Evolutionary conservation across 1,140 invertebrate species (phyloP).

Genomic region (Forficula auricularia): DNA sequence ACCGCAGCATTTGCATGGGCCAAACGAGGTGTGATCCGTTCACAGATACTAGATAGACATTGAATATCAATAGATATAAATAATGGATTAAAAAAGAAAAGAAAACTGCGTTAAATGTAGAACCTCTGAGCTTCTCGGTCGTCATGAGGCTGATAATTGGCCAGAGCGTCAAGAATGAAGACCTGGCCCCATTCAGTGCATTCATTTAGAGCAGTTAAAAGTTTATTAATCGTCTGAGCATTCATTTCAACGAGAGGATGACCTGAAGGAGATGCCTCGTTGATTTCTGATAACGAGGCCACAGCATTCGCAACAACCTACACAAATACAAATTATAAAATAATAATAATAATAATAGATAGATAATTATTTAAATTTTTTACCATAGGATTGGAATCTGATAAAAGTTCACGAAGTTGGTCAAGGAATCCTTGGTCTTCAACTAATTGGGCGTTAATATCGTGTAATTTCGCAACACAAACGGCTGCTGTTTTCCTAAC

Average conservation of each 20-base stretch:
- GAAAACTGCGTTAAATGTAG: no score
- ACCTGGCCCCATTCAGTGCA: constrained; percentile 99
- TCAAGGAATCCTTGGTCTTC: constrained; percentile 98
- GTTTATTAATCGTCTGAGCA: constrained; percentile 92
- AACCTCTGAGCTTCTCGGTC: constrained; percentile 95
- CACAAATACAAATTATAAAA: constrained; percentile 3
- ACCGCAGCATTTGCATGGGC: constrained; percentile 99
- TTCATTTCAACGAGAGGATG: constrained; percentile 92
- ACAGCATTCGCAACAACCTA: constrained; percentile 97
- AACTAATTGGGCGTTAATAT: constrained; percentile 93
- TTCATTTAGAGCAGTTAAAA: constrained; percentile 95
- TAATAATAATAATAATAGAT: no score
- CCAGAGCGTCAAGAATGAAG: constrained; percentile 94
- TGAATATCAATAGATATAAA: no score
- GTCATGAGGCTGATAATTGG: constrained; percentile 94
- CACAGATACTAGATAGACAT: constrained; percentile 84
- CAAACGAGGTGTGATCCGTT: constrained; percentile 89
- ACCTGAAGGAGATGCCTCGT: constrained; percentile 86
- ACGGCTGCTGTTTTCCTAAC: constrained; percentile 98
- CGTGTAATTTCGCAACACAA: constrained; percentile 97
- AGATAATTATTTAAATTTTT: no score
- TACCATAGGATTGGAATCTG: constrained; percentile 99
- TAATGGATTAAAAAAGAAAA: no score
- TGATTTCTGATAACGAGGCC: constrained; percentile 95
- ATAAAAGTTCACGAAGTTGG: constrained; percentile 88